Base-by-base conservation (phyloP, 2,797 vertebrate genomes). In the Botia kubotai region DNA sequence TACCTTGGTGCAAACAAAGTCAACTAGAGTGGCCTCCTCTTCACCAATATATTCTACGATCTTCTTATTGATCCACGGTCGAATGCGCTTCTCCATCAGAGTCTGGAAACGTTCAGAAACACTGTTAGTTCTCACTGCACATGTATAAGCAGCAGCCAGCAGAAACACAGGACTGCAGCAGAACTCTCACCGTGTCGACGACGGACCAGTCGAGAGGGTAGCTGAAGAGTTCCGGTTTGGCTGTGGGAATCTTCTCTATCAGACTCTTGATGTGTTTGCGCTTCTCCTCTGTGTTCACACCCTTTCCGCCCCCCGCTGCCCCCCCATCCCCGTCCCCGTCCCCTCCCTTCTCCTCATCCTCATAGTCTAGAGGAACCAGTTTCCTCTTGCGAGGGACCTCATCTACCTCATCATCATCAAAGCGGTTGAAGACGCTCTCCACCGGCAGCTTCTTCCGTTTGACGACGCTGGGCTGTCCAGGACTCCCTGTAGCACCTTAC, bases 51-150 rank as follows among this genome's bases (percentile, higher is more conserved):
- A 99, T 90, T 99, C 98, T 52, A 99, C 99, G 78, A 99, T 99
- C 93, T 99, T 99, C 91, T 99, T 99, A 91, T 99, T 99, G 91
- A 99, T 99, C 98, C 98, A 99, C 0, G 98, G 98, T 78, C 97
- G 95, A 89, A 99, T 98, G 60, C 97, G 95, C 72, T 96, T 94
- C 76, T 99, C 98, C 98, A 99, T 99, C 87, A 99, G 85, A 4
- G 95, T 96, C 97, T 99, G 74, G 46, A n/a, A 63, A 52, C 2
- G 10, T 46, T 46, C 11, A 55, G 57, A 16, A 48, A 36, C n/a
- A 48, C 16, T 0, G 26, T 55, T n/a, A 12, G 11, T 48, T 6
- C 4, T 50, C 14, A 13, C 26, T 33, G 58, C 13, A 8, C 7
- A 39, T 2, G 14, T 7, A 48, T 10, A 48, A 43, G 17, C 4